These are phyloP conservation scores for Sebastes vulpes DNA, from an alignment of 2,797 vertebrate genomes.

Conservation along the genomic window DNA sequence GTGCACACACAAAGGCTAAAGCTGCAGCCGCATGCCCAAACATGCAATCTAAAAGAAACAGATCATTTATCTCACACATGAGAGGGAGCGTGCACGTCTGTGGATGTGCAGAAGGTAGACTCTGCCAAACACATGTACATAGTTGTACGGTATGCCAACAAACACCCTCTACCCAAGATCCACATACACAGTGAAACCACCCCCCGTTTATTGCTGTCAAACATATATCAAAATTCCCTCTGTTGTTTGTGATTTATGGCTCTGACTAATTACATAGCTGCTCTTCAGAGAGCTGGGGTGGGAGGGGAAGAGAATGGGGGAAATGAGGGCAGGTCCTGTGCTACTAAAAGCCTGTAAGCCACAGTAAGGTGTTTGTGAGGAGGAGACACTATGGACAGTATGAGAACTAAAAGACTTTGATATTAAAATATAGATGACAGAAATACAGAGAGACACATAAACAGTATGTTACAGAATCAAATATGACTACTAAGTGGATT, in stretches of 20 bases:
- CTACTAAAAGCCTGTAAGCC: neutral
- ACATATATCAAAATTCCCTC: slow-evolving; percentile 18
- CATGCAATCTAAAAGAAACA: slow-evolving; percentile 20
- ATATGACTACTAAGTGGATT: neutral
- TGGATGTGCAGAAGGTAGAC: neutral
- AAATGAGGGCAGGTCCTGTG: slow-evolving; percentile 18
- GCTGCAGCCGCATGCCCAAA: slow-evolving; percentile 18
- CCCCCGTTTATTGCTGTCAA: slow-evolving; percentile 14
- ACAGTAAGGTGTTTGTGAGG: neutral
- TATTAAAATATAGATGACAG: neutral
- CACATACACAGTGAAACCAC: neutral
- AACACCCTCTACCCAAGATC: neutral
- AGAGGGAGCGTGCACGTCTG: neutral
- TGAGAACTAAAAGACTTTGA: neutral
- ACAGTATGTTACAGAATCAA: neutral
- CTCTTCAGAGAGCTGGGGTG: slow-evolving; percentile 6
- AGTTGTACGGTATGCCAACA: neutral
- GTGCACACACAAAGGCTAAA: neutral
- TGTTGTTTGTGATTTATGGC: slow-evolving; percentile 56
- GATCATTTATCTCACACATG: slow-evolving; percentile 1
- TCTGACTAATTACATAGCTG: slow-evolving; percentile 54
- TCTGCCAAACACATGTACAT: neutral
- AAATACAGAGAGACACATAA: neutral
- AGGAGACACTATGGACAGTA: neutral
- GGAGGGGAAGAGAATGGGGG: neutral